Evolutionary conservation across 2,888 invertebrate genomes (phyloP), one percentile per base, ranked within the genome.

Genomic region (Willowsia nigromaculata): DNA sequence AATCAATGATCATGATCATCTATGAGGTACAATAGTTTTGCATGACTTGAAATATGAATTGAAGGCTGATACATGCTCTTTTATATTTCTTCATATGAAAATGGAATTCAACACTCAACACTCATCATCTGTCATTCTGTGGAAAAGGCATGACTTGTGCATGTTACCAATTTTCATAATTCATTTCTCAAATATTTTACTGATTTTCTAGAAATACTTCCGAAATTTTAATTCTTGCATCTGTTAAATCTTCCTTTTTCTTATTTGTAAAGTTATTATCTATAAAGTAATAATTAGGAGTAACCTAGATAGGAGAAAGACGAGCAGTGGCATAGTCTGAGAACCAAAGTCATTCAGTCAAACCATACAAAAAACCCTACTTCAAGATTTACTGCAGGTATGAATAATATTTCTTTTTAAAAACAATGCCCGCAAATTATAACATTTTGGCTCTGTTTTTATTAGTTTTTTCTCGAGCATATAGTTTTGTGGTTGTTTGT

Each of bases 361-460:
- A 37, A n/a, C n/a, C 62, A 43, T 27, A n/a, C 22, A 18, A 40
- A 84, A 56, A 74, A 68, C 22, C 18, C 33, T 59, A 59, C 25
- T 18, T 25, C 13, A 27, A 40, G 40, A 5, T 68, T 30, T 15
- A 3, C 22, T 25, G 0, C 25, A 43, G 6, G 47, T 47, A 56
- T 65, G 47, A 65, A 82, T n/a, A n/a, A n/a, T n/a, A 82, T 59
- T 25, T 40, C 62, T 81, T 81, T 62, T 27, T 2, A 71, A 68
- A 84, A 68, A 83, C 62, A 59, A 74, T 56, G 40, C 47, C 30
- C 56, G 43, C 27, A 71, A 33, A 71, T 74, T 56, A 81, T 81
- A 43, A 25, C 15, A 74, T 53, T 43, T 82, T 65, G 82, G 30
- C 84, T 84, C 33, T 83, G 71, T 68, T 84, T 84, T 84, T 84